Evolutionary conservation across 2,888 invertebrate species (phyloP).

Genomic region (Cantharis nigra): DNA sequence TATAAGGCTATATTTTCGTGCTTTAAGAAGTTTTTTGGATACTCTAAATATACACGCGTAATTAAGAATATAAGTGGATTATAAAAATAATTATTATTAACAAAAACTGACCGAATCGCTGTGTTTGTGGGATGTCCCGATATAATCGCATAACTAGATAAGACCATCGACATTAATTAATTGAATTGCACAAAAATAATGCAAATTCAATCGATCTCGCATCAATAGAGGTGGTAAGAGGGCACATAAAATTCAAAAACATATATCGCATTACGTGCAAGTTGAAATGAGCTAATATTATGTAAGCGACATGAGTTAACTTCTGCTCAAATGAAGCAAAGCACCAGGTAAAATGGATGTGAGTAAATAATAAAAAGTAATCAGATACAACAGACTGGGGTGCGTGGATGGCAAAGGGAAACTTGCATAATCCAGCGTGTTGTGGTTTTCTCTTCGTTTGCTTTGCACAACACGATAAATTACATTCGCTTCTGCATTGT

Average conservation of each 20-base stretch:
- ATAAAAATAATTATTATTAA: not conserved
- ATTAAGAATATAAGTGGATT: not conserved
- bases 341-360: constrained; percentile 3
- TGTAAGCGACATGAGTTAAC: not conserved
- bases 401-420: not conserved
- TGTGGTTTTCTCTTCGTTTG: constrained; percentile 13
- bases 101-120: not conserved
- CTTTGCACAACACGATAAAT: constrained; percentile 6
- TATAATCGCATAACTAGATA: not conserved
- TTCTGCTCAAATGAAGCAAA: not conserved
- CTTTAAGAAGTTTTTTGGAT: not conserved
- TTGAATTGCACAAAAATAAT: not conserved
- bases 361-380: constrained; percentile 13
- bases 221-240: not conserved
- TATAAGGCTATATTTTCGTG: not conserved
- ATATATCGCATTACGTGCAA: not conserved
- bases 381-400: not conserved
- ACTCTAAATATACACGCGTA: not conserved
- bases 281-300: not conserved
- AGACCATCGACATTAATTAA: not conserved
- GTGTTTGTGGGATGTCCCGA: not conserved
- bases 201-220: not conserved
- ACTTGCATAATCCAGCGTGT: constrained; percentile 14
- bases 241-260: not conserved
- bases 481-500: constrained; percentile 8